These are phyloP conservation scores for Oreochromis niloticus DNA, from an alignment of 2,113 vertebrate genomes.

Conservation along the genomic window DNA sequence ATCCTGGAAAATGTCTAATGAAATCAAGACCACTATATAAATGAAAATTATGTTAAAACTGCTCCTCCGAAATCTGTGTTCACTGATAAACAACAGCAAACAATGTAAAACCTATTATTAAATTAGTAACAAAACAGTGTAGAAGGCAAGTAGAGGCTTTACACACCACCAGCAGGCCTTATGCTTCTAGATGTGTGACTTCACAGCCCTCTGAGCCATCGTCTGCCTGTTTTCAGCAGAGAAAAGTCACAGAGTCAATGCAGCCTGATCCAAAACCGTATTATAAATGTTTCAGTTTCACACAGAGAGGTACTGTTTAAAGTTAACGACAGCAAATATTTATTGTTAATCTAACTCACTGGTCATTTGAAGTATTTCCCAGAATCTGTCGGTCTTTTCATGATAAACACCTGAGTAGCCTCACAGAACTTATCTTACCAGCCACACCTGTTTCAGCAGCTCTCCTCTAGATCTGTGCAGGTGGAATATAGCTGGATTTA, in stretches of 20 bases:
- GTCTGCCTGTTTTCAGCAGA: background rate
- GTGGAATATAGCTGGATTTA: background rate
- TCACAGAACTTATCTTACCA: background rate
- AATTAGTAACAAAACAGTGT: background rate
- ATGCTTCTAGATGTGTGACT: fast-evolving
- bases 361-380: background rate
- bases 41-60: background rate
- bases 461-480: background rate
- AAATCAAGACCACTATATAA: background rate
- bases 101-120: background rate
- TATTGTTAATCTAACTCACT: background rate
- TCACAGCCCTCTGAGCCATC: background rate
- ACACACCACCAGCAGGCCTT: background rate
- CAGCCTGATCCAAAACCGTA: background rate
- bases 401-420: background rate
- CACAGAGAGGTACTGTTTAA: too few species aligned
- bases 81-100: background rate
- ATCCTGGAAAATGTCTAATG: background rate
- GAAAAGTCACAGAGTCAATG: background rate
- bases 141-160: background rate
- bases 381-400: background rate
- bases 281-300: background rate
- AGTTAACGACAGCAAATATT: background rate
- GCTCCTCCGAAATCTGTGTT: background rate
- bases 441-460: background rate